These are phyloP conservation scores for Ceraclea dissimilis DNA, from an alignment of 2,888 invertebrate genomes.

Conservation along the genomic window DNA sequence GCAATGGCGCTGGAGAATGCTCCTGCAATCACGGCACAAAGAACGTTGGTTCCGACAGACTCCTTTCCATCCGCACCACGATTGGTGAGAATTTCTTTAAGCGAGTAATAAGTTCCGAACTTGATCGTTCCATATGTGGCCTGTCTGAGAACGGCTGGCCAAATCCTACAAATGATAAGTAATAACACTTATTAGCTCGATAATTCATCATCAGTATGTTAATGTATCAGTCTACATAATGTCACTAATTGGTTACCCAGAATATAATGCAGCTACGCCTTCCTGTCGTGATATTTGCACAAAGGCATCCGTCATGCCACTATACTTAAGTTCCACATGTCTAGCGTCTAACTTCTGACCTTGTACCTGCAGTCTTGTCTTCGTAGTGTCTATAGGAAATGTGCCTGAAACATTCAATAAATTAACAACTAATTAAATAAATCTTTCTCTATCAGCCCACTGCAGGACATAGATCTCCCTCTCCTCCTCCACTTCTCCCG, in stretches of 20 bases:
- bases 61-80: slow-evolving; percentile 46
- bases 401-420: slow-evolving; percentile 56
- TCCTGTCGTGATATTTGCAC: slow-evolving; percentile 80
- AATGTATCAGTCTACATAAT: too few relatives aligned
- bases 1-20: slow-evolving; percentile 92
- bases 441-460: too few relatives aligned
- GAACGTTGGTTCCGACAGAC: slow-evolving; percentile 59
- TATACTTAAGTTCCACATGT: slow-evolving; percentile 69
- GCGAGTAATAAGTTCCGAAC: slow-evolving; percentile 89
- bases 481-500: too few relatives aligned
- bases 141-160: slow-evolving; percentile 87
- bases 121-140: slow-evolving; percentile 95
- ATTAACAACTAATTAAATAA: neutral
- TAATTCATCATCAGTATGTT: too few relatives aligned
- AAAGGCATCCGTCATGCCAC: slow-evolving; percentile 89
- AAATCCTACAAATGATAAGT: slow-evolving; percentile 71
- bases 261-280: slow-evolving; percentile 78
- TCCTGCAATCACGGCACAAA: slow-evolving; percentile 78
- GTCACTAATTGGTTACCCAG: slow-evolving; percentile 65
- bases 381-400: slow-evolving; percentile 94
- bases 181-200: too few relatives aligned
- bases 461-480: too few relatives aligned
- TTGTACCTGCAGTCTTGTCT: slow-evolving; percentile 90
- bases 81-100: slow-evolving; percentile 64
- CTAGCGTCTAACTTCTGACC: slow-evolving; percentile 77